Percentiles rank a stretch among this genome's conserved stretches.
Evolutionary conservation across 2,797 vertebrate genomes (phyloP).

Genomic region (Pagetopsis macropterus): DNA sequence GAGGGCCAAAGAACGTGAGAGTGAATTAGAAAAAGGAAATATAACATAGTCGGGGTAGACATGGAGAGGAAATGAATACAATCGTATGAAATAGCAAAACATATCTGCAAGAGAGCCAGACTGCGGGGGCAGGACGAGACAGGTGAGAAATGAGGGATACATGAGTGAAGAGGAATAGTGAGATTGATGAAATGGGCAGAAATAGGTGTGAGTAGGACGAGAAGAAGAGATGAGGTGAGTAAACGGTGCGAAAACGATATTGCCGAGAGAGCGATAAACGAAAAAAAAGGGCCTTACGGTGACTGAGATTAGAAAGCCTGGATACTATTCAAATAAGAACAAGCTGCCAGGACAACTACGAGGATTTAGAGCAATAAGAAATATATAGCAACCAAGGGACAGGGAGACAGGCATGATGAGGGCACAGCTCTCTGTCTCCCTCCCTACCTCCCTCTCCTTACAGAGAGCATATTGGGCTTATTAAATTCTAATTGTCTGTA

Average conservation of each 20-base stretch:
- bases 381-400: slow-evolving; percentile 50
- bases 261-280: slow-evolving; percentile 22
- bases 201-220: slow-evolving; percentile 43
- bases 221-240: slow-evolving; percentile 25
- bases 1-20: slow-evolving; percentile 26
- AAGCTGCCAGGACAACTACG: slow-evolving; percentile 65
- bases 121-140: slow-evolving; percentile 14
- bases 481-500: slow-evolving; percentile 85
- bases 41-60: slow-evolving; percentile 29
- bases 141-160: slow-evolving; percentile 58
- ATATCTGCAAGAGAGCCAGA: slow-evolving; percentile 29
- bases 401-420: slow-evolving; percentile 48
- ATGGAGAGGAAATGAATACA: slow-evolving; percentile 22
- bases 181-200: slow-evolving; percentile 24
- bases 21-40: slow-evolving; percentile 20
- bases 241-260: slow-evolving; percentile 54
- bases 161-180: slow-evolving; percentile 35
- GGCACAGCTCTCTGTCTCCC: slow-evolving; percentile 54
- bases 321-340: slow-evolving; percentile 72
- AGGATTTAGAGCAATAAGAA: slow-evolving; percentile 74
- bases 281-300: not conserved
- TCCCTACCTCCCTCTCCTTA: slow-evolving; percentile 67
- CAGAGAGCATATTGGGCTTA: slow-evolving; percentile 82
- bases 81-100: slow-evolving; percentile 29
- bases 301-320: slow-evolving; percentile 60